These are phyloP conservation scores for Sarcophaga peregrina DNA, from an alignment of 1,140 invertebrate species.

Conservation along the genomic window DNA sequence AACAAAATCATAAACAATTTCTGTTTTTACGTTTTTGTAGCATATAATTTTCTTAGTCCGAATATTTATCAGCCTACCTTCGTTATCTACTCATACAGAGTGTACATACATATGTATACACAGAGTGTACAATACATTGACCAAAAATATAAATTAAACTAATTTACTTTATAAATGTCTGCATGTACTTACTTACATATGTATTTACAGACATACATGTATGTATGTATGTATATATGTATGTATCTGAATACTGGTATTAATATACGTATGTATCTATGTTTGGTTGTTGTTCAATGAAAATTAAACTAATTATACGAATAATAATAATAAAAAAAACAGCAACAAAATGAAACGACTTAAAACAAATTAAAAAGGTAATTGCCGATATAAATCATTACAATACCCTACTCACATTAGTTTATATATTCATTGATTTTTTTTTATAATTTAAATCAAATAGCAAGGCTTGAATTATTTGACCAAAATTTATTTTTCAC, in stretches of 20 bases:
- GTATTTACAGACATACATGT: not conserved
- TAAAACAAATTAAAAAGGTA: not conserved
- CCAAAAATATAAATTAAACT: constrained; percentile 27
- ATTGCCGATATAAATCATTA: too few relatives aligned
- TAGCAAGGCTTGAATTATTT: too few relatives aligned
- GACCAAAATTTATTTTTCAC: too few relatives aligned
- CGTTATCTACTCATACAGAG: not conserved
- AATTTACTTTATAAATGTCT: constrained; percentile 24
- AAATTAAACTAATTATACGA: constrained; percentile 23
- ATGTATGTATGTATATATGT: not conserved
- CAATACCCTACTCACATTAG: too few relatives aligned
- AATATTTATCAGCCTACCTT: too few relatives aligned
- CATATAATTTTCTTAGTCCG: too few relatives aligned
- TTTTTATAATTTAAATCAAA: too few relatives aligned
- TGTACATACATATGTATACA: not conserved
- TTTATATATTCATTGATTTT: too few relatives aligned
- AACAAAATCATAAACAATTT: too few relatives aligned
- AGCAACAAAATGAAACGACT: not conserved
- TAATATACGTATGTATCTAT: not conserved
- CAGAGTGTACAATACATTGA: constrained; percentile 8
- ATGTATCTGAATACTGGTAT: not conserved
- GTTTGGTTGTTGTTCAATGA: not conserved
- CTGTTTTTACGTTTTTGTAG: too few relatives aligned
- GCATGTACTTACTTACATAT: constrained; percentile 9
- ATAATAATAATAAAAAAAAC: constrained; percentile 17